Evolutionary conservation across 2,888 invertebrate genomes (phyloP).

Genomic region (Synergus umbraculus): DNA sequence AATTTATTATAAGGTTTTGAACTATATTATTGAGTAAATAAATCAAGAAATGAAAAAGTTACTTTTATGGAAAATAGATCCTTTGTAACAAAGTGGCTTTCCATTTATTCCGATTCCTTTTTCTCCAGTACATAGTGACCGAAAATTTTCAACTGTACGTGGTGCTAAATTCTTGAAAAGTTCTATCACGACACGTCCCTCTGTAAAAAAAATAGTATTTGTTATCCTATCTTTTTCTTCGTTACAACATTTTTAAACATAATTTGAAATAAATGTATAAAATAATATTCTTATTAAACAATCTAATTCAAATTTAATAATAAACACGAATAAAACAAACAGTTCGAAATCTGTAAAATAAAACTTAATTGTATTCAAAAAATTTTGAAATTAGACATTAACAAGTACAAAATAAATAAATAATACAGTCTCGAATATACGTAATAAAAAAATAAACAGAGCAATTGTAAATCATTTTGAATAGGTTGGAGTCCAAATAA

Average conservation of each 20-base stretch:
- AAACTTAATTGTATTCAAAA: too few species aligned
- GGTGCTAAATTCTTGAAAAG: conserved; percentile 91
- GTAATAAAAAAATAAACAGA: too few species aligned
- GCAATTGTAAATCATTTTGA: background rate
- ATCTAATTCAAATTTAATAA: background rate
- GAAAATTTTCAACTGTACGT: conserved; percentile 93
- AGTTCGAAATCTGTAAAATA: background rate
- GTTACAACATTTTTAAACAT: background rate
- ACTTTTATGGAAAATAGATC: conserved; percentile 89
- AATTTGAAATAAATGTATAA: background rate
- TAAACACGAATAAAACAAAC: background rate
- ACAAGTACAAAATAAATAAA: too few species aligned
- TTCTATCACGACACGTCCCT: conserved; percentile 91
- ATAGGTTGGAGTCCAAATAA: background rate
- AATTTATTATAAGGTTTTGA: background rate
- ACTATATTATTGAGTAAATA: background rate
- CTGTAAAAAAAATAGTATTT: conserved; percentile 74
- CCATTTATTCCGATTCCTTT: conserved; percentile 84
- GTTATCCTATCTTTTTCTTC: background rate
- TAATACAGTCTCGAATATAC: too few species aligned
- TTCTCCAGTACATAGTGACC: conserved; percentile 95
- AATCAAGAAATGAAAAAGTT: conserved; percentile 47
- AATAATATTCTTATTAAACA: background rate
- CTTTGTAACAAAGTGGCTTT: conserved; percentile 91
- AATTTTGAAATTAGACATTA: too few species aligned